Evolutionary conservation across 1,140 invertebrate genomes (phyloP), one percentile per base, ranked within the genome.

Genomic region (Steinernema khuongi): DNA sequence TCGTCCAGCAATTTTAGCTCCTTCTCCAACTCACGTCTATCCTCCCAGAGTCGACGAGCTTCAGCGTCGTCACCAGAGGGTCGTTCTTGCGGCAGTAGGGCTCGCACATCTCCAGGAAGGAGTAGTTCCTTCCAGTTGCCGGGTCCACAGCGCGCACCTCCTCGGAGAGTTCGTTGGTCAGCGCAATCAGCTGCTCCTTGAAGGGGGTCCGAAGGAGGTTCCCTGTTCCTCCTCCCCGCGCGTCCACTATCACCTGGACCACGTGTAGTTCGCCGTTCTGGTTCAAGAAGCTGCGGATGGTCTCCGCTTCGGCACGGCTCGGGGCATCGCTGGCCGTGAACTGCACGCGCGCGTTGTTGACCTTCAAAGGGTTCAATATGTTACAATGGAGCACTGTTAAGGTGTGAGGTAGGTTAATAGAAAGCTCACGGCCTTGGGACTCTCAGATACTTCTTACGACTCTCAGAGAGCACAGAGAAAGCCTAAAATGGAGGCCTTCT

Each of bases 61-160:
- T 74, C 70, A 78, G 31, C 11, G 77, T 26, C 1, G 76, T 71
- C 14, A 71, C 68, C 19, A 78, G 70, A 4, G 77, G 66, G 30
- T 78, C 77, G 31, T 78, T 78, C 44, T 78, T 78, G 17, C 68
- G 71, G 68, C 77, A 78, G 36, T 78, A 78, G 7, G 77, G 77
- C n/a, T 78, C 67, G 67, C 77, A 78, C 77, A 78, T 77, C 31
- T 78, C 74, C 22, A 33, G 43, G 26, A 74, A 78, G 1, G 44
- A 71, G 1, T 67, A 26, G 14, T 30, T 17, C 4, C 60, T 17
- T 19, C 77, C 77, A 14, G n/a, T 74, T 33, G 43, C 44, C 22
- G 22, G 67, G 26, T 28, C 26, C 0, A 0, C 17, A 0, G 29
- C 26, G 22, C 60, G 4, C 31, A 75, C 36, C 66, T 76, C 66